Evolutionary conservation across 2,797 vertebrate genomes (phyloP).

Genomic region (Manis crassicaudata): DNA sequence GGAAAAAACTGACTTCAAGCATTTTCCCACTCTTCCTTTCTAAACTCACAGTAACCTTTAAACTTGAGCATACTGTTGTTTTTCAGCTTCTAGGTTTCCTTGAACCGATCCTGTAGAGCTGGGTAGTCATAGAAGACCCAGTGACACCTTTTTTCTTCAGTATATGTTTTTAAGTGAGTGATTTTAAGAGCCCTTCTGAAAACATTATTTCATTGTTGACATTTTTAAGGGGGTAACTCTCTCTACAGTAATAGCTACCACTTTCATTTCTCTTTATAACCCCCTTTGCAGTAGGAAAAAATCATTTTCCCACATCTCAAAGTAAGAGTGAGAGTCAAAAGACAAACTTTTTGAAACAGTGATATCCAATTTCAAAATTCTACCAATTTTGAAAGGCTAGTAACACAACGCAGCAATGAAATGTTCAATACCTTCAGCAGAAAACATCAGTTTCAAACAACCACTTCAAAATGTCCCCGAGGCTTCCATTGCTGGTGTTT

Average conservation of each 20-base stretch:
- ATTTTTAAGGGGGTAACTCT: conserved; percentile 56
- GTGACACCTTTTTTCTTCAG: background rate
- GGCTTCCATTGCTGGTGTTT: background rate
- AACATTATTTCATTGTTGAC: conserved; percentile 54
- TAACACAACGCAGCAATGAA: background rate
- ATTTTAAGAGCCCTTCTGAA: conserved; percentile 15
- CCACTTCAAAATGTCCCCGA: background rate
- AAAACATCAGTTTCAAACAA: conserved; percentile 22
- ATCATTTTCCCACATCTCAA: background rate
- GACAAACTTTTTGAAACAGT: conserved; percentile 52
- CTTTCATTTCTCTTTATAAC: conserved; percentile 60
- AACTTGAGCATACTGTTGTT: background rate
- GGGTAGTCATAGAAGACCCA: background rate
- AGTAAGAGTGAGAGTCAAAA: conserved; percentile 42
- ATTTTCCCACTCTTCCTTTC: conserved; percentile 28
- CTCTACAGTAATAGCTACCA: background rate
- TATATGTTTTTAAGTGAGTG: background rate
- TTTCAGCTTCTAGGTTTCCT: conserved; percentile 27
- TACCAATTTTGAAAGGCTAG: conserved; percentile 60
- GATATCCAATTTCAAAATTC: conserved; percentile 48
- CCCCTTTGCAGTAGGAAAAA: conserved; percentile 21
- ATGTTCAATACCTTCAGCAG: background rate
- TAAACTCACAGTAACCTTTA: conserved; percentile 2
- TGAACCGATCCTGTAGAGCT: conserved; percentile 19
- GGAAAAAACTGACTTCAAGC: conserved; percentile 5